phyloP scores from a whole-genome alignment of 1,140 invertebrate species.

The Caerostris extrusa region DNA sequence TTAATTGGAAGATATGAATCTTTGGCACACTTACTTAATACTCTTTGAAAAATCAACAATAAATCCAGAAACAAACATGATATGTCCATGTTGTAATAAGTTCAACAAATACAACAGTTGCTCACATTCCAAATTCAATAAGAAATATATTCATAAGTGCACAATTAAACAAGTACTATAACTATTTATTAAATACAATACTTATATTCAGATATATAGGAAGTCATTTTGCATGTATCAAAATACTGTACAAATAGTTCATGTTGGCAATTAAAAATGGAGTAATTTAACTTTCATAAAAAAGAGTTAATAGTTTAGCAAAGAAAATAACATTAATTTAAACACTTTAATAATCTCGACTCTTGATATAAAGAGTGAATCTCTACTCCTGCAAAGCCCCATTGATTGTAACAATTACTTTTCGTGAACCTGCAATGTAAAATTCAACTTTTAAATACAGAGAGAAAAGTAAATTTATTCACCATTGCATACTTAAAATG shows the following conservation, averaged over 20 bases:
- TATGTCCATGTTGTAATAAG: conserved; percentile 12
- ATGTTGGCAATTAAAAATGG: conserved; percentile 30
- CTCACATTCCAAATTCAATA: neutral
- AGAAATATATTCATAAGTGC: neutral
- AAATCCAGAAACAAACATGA: conserved; percentile 1
- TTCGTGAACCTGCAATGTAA: conserved; percentile 87
- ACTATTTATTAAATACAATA: conserved; percentile 40
- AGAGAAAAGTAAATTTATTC: neutral
- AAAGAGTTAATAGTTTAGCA: conserved; percentile 11
- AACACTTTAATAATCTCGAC: neutral
- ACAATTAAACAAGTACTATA: conserved; percentile 36
- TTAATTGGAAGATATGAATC: neutral
- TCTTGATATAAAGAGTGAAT: neutral
- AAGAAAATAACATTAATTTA: conserved; percentile 1
- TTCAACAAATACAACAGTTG: conserved; percentile 9
- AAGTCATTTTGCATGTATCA: conserved; percentile 23
- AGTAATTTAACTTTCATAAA: conserved; percentile 54
- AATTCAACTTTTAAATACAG: too few species aligned
- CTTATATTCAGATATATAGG: conserved; percentile 12
- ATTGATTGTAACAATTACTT: conserved; percentile 94
- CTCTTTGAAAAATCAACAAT: neutral
- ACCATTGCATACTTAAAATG: neutral
- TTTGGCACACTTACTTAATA: conserved; percentile 19
- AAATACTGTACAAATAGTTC: conserved; percentile 55
- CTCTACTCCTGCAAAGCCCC: conserved; percentile 82